Percentiles rank a stretch among this genome's conserved stretches.
phyloP scores from a whole-genome alignment of 2,797 vertebrate genomes.

The Spheniscus humboldti region DNA sequence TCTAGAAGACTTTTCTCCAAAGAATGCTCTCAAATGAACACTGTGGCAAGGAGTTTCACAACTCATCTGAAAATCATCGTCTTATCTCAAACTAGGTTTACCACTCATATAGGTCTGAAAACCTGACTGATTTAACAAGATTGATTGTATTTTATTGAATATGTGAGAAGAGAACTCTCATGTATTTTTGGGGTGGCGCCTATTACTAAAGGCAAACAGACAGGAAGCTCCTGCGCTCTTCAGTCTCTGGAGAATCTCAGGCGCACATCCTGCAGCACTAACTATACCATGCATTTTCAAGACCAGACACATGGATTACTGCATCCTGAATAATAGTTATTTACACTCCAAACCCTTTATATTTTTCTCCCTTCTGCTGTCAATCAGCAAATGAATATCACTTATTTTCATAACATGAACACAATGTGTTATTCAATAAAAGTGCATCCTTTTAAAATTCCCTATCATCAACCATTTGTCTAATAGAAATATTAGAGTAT shows the following conservation, averaged over 20 bases:
- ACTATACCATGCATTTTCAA: background rate
- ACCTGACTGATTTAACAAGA: background rate
- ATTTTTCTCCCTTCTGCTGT: background rate
- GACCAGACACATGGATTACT: background rate
- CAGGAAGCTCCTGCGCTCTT: background rate
- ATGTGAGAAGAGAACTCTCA: background rate
- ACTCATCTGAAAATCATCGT: background rate
- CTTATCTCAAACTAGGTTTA: background rate
- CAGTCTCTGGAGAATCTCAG: background rate
- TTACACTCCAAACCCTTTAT: background rate
- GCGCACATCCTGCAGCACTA: background rate
- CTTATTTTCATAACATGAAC: background rate
- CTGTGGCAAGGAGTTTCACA: background rate
- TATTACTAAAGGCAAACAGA: background rate
- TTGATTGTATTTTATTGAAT: background rate
- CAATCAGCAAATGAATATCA: background rate
- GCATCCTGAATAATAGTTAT: background rate
- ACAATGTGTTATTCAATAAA: conserved; percentile 29
- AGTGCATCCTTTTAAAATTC: conserved; percentile 50
- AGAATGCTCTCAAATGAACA: background rate
- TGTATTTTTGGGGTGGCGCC: background rate
- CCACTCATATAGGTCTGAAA: background rate
- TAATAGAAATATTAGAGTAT: conserved; percentile 67
- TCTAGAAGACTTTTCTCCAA: background rate
- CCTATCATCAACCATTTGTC: conserved; percentile 40